These are phyloP conservation scores for Hylomyscus alleni DNA, from an alignment of 2,797 vertebrate genomes.

Conservation along the genomic window DNA sequence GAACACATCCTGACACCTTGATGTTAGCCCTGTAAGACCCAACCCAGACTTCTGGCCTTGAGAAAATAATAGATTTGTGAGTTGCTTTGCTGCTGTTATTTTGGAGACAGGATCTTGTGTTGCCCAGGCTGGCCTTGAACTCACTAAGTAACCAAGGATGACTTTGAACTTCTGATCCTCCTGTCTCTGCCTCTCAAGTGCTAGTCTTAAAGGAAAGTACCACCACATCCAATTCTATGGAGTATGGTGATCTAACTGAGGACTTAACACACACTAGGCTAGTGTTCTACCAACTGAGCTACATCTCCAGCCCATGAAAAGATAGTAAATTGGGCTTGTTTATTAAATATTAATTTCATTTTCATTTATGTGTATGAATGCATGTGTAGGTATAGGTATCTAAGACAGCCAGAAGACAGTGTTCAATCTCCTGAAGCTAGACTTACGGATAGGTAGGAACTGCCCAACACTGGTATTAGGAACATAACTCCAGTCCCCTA, in stretches of 20 bases:
- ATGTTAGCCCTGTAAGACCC: background rate
- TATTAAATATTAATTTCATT: background rate
- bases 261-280: background rate
- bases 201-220: background rate
- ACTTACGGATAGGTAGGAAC: background rate
- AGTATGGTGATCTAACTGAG: background rate
- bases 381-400: background rate
- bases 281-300: background rate
- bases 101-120: background rate
- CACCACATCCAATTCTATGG: background rate
- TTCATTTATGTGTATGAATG: background rate
- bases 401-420: background rate
- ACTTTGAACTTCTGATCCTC: background rate
- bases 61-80: conserved; percentile 15
- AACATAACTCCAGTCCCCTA: background rate
- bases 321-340: background rate
- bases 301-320: background rate
- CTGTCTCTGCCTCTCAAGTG: background rate
- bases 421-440: background rate
- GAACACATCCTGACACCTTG: background rate
- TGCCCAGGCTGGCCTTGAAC: background rate
- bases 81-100: background rate
- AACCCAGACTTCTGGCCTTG: conserved; percentile 9
- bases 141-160: background rate
- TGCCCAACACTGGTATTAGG: background rate